Conservation (phyloP, 2,113 vertebrate species). For the Todiramphus saurophagus region DNA sequence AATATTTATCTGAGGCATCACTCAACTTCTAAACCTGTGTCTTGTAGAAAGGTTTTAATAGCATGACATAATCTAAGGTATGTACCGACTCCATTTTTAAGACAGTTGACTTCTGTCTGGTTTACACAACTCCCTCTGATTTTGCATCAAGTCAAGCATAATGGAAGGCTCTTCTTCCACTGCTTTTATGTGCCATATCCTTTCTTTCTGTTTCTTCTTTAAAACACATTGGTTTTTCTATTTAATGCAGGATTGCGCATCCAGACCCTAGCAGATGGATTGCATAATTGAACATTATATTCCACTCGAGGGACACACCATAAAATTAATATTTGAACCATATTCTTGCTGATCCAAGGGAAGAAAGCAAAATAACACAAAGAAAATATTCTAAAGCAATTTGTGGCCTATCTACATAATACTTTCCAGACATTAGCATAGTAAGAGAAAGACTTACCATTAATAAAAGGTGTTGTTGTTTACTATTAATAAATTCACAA, state of each 20-base stretch:
- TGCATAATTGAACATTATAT: conserved; percentile 53
- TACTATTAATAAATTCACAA: background rate
- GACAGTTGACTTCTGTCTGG: conserved; percentile 29
- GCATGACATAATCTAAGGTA: conserved; percentile 16
- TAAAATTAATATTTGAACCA: conserved; percentile 67
- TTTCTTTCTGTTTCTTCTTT: conserved; percentile 51
- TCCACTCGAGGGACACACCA: conserved; percentile 44
- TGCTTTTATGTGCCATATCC: conserved; percentile 26
- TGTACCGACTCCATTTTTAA: background rate
- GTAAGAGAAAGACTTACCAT: conserved; percentile 25
- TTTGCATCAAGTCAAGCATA: conserved; percentile 5
- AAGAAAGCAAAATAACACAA: conserved; percentile 42
- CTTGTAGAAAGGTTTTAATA: conserved; percentile 6
- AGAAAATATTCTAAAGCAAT: conserved; percentile 48
- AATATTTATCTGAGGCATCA: background rate
- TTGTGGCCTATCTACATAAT: conserved; percentile 42
- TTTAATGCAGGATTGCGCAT: conserved; percentile 34
- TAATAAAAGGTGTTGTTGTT: background rate
- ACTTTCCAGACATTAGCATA: conserved; percentile 17
- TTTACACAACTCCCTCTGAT: conserved; percentile 2
- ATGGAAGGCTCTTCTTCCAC: conserved; percentile 30
- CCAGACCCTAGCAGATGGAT: conserved; percentile 60
- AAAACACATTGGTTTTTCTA: conserved; percentile 11
- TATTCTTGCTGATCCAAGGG: conserved; percentile 36
- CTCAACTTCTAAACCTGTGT: background rate